Conservation (phyloP, 2,888 invertebrate genomes). For the Lasioglossum malachurum region DNA sequence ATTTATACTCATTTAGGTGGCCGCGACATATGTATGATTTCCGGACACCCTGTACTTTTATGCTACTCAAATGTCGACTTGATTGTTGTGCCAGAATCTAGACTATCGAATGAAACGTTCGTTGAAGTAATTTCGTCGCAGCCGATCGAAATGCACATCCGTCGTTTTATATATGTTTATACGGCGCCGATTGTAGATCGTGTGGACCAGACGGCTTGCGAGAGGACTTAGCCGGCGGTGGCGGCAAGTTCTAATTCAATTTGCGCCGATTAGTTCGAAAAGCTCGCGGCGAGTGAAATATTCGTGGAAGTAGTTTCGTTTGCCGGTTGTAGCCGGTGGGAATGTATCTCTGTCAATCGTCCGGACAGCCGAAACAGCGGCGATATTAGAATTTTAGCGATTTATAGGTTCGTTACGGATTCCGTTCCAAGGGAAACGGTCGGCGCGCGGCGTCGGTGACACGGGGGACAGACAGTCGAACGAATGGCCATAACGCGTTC, state of each 20-base stretch:
- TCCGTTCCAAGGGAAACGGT: conserved; percentile 1
- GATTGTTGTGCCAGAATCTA: no score
- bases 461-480: not conserved
- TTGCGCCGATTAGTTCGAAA: not conserved
- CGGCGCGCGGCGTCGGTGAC: not conserved
- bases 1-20: no score
- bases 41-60: no score
- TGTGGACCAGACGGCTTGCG: not conserved
- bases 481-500: conserved; percentile 18
- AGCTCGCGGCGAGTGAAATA: not conserved
- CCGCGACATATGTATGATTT: no score
- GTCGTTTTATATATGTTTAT: not conserved
- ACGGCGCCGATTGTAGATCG: not conserved
- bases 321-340: not conserved
- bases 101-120: no score
- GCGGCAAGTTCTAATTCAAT: not conserved
- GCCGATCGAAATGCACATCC: no score
- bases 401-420: conserved; percentile 18
- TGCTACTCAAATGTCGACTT: no score
- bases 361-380: conserved; percentile 5
- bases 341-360: conserved; percentile 14
- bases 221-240: not conserved
- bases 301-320: conserved; percentile 9
- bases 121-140: no score
- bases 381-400: conserved; percentile 13